Evolutionary conservation across 2,113 vertebrate species (phyloP), one percentile per base, ranked within the genome.

Genomic region (Lontra canadensis): DNA sequence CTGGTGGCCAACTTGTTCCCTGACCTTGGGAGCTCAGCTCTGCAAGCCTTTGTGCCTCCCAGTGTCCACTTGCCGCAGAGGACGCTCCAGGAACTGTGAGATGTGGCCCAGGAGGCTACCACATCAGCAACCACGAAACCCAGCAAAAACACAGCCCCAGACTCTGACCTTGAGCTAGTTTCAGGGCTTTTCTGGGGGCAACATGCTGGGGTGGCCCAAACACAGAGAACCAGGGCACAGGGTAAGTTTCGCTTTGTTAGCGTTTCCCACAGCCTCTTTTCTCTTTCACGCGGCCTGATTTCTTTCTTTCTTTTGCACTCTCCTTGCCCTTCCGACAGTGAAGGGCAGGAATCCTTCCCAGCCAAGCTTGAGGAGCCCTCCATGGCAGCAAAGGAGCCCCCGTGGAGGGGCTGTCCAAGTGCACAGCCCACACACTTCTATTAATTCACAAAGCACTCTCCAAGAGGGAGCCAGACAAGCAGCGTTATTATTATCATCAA

Each of bases 401-500:
- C 83, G 25, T 34, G 76, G 55, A 95, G 85, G 80, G 39, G 42
- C 52, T 63, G 39, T 39, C 90, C n/a, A 10, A 9, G 65, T 12
- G 25, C 36, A 36, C 69, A 85, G 96, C 63, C 73, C 11, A 34
- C 55, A 44, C 0, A 25, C 88, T 79, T 85, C 93, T 93, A 86
- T 96, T 94, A 93, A 93, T 97, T 90, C 96, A 88, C 93, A 80
- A 8, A 85, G 61, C 10, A 1, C 49, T 44, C 39, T 95, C 71
- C 17, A 6, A 11, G 20, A 71, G 81, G 83, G 44, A 94, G 87
- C 74, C 96, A 96, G 98, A 93, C 96, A 85, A 69, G 92, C 31
- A 2, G 55, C 12, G 15, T 97, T 98, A 97, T 96, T 95, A 78
- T 97, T 14, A 44, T 87, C 97, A 97, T 98, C 96, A 55, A 97